A percentile compares a stretch with the other conserved stretches of the same genome.
phyloP scores from a whole-genome alignment of 2,888 invertebrate genomes.

The Amblyteles armatorius region DNA sequence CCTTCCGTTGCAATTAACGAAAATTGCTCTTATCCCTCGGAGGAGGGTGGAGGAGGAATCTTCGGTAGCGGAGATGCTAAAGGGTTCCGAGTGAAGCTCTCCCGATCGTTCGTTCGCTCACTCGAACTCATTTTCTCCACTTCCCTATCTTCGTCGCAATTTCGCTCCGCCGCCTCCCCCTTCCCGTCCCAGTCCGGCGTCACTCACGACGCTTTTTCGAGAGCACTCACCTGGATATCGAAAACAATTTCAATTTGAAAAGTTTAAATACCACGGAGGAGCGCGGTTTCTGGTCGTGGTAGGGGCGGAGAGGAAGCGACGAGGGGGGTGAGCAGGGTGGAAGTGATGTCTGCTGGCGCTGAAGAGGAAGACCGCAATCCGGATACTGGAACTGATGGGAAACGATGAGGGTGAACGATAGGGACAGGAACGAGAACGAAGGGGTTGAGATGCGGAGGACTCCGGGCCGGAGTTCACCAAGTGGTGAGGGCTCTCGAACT shows the following conservation, averaged over 20 bases:
- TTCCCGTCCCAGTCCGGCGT: conserved; percentile 19
- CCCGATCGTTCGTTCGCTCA: conserved; percentile 58
- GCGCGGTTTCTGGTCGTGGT: conserved; percentile 30
- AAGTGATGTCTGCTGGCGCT: conserved; percentile 59
- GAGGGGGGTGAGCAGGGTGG: conserved; percentile 37
- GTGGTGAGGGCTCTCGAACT: conserved; percentile 72
- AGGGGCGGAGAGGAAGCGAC: conserved; percentile 14
- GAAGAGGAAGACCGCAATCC: conserved; percentile 70
- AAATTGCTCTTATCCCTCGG: conserved; percentile 44
- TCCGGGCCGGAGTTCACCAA: conserved; percentile 47
- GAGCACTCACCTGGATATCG: conserved; percentile 79
- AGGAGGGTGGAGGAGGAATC: conserved; percentile 41
- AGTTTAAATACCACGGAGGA: conserved; percentile 79
- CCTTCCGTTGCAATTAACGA: conserved; percentile 65
- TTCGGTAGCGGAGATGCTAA: conserved; percentile 28
- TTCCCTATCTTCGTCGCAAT: conserved; percentile 36
- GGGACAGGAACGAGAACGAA: conserved; percentile 63
- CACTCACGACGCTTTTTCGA: conserved; percentile 67
- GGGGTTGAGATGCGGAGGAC: conserved; percentile 57
- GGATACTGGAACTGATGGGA: conserved; percentile 68
- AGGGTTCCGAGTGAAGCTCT: conserved; percentile 33
- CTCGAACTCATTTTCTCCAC: conserved; percentile 53
- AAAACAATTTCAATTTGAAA: conserved; percentile 83
- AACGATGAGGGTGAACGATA: conserved; percentile 61
- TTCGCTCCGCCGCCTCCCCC: conserved; percentile 35